A percentile compares a stretch with the other conserved stretches of the same genome.
These are phyloP conservation scores for Drosophila ficusphila DNA, from an alignment of 1,140 invertebrate species.

Conservation along the genomic window DNA sequence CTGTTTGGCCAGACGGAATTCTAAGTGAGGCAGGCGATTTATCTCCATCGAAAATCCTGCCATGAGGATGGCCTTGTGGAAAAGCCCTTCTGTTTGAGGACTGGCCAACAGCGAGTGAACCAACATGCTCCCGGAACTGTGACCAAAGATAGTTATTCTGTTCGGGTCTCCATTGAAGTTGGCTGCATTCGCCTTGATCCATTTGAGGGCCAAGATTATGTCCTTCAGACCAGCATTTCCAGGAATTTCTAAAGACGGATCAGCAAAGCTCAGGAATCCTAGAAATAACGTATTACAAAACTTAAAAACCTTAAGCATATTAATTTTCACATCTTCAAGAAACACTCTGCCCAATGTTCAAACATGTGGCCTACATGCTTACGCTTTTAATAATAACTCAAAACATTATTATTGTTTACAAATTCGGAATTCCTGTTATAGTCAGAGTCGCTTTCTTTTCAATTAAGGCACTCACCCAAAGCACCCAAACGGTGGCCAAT, in stretches of 20 bases:
- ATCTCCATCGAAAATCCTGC: slow-evolving; percentile 84
- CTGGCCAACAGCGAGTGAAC: slow-evolving; percentile 71
- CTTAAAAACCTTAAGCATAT: no score
- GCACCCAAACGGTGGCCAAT: slow-evolving; percentile 84
- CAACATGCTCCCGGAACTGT: slow-evolving; percentile 84
- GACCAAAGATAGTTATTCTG: slow-evolving; percentile 85
- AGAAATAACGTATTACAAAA: no score
- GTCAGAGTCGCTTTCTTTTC: no score
- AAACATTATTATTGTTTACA: no score
- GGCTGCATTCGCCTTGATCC: slow-evolving; percentile 86
- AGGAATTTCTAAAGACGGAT: slow-evolving; percentile 86
- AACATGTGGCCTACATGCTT: no score
- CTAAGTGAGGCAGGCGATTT: slow-evolving; percentile 24
- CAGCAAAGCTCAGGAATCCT: slow-evolving; percentile 86
- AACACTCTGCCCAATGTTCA: no score
- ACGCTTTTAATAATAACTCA: no score
- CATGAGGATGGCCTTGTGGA: slow-evolving; percentile 86
- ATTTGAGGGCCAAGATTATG: slow-evolving; percentile 85
- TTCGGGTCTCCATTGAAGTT: slow-evolving; percentile 87
- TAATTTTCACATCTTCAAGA: no score
- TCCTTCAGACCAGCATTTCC: slow-evolving; percentile 86
- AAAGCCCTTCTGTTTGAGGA: slow-evolving; percentile 84
- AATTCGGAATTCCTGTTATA: no score
- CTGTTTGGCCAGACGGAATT: slow-evolving; percentile 64
- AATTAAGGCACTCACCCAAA: slow-evolving; percentile 79